phyloP scores from a whole-genome alignment of 2,888 invertebrate species.

The Lycophotia porphyrea region DNA sequence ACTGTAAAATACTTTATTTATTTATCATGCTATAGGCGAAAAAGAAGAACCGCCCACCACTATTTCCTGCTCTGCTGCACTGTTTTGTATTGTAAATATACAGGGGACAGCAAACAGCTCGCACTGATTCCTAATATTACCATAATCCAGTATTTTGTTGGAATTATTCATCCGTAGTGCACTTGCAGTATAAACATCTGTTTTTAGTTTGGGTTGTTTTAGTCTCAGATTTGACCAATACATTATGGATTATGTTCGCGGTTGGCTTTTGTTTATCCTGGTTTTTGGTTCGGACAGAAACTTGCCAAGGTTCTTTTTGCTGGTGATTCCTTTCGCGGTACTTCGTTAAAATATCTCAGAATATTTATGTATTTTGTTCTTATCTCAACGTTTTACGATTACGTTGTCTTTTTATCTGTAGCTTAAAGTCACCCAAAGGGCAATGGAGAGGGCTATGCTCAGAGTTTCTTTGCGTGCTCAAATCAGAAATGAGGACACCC shows the following conservation, averaged over 20 bases:
- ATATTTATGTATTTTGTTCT: neutral
- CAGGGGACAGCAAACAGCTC: constrained; percentile 65
- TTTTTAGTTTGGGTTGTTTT: constrained; percentile 50
- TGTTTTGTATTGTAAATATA: constrained; percentile 65
- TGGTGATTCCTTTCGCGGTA: neutral
- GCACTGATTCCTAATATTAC: constrained; percentile 77
- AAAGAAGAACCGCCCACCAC: neutral
- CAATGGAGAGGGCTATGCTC: no score
- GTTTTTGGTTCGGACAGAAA: neutral
- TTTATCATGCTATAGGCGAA: neutral
- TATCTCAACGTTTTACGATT: neutral
- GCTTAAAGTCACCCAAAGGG: no score
- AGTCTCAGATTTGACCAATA: constrained; percentile 47
- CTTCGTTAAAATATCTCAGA: neutral
- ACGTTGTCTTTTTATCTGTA: neutral
- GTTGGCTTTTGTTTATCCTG: constrained; percentile 14
- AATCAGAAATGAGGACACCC: no score
- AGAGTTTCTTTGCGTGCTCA: no score
- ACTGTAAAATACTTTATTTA: neutral
- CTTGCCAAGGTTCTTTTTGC: neutral
- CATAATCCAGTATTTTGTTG: constrained; percentile 83
- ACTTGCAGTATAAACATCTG: constrained; percentile 75
- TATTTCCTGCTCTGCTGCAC: constrained; percentile 45
- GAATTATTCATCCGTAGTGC: constrained; percentile 79
- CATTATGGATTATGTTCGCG: constrained; percentile 55